Evolutionary conservation across 2,113 vertebrate genomes (phyloP), one percentile per base, ranked within the genome.

Genomic region (Microtus ochrogaster): DNA sequence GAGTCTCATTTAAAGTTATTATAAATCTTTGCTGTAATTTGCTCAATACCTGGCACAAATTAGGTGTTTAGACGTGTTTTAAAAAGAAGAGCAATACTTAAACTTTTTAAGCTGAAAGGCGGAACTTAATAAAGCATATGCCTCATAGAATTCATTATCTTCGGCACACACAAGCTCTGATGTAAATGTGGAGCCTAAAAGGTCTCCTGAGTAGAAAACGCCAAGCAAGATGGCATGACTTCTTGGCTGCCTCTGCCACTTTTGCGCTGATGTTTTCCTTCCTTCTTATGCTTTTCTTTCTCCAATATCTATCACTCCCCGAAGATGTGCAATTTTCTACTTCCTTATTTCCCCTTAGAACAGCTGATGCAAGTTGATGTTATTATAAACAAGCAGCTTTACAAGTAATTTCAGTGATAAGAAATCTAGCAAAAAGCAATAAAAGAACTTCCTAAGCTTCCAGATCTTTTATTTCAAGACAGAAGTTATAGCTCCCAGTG

Each of bases 291-390:
- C 39, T 94, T 92, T 87, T 70, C 36, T 66, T 4, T 78, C 47
- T 85, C 26, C 41, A 65, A 19, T 61, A 77, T 94, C 72, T 88
- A 47, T 81, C 21, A n/a, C 33, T 93, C 93, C 52, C 70, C n/a
- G 52, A 90, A 73, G 93, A 90, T 55, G 39, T 30, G 2, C 79
- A 63, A 36, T 93, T 90, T 95, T 87, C 87, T 95, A 47, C 52
- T 72, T 79, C 39, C 21, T 95, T 97, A 84, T 95, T 97, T 96
- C 84, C 84, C 92, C 79, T 92, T 77, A 90, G 96, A 93, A 92
- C 19, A 63, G 61, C 92, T 68, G 61, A 81, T 55, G 58, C 70
- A 61, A 92, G 88, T 79, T 82, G 81, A 63, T 95, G 58, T 89
- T 95, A 78, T 94, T 86, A 94, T 93, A 90, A 94, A 88, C 74